phyloP scores from a whole-genome alignment of 2,888 invertebrate species.

The Xestia c-nigrum region DNA sequence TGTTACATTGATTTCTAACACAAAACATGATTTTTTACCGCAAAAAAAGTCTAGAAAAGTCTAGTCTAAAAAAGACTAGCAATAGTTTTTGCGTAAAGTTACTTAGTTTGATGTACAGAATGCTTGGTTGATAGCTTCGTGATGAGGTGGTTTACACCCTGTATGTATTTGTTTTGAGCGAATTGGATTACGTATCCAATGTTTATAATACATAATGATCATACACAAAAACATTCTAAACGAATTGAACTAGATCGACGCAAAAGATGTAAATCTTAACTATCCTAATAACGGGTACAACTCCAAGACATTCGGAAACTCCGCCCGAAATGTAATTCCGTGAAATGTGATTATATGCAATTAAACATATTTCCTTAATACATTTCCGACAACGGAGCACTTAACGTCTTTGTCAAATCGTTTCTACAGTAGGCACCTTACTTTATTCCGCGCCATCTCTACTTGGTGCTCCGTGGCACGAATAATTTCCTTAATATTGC shows the following conservation, averaged over 20 bases:
- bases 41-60: too few species aligned
- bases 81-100: too few species aligned
- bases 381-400: conserved; percentile 43
- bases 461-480: conserved; percentile 74
- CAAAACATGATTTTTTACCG: too few species aligned
- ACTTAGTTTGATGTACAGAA: too few species aligned
- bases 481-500: conserved; percentile 84
- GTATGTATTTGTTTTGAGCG: conserved; percentile 45
- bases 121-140: too few species aligned
- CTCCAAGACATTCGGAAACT: conserved; percentile 10
- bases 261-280: conserved; percentile 7
- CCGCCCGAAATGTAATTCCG: conserved; percentile 20
- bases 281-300: conserved; percentile 13
- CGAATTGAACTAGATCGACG: background rate
- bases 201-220: conserved; percentile 42
- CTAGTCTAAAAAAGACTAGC: too few species aligned
- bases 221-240: conserved; percentile 14
- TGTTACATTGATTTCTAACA: too few species aligned
- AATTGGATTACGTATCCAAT: conserved; percentile 40
- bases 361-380: conserved; percentile 56
- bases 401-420: conserved; percentile 59
- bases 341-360: conserved; percentile 44
- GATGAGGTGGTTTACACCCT: too few species aligned
- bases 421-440: conserved; percentile 54
- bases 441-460: conserved; percentile 65